A percentile compares a stretch with the other conserved stretches of the same genome.
Conservation (phyloP, 2,113 vertebrate genomes). For the Conger conger region DNA sequence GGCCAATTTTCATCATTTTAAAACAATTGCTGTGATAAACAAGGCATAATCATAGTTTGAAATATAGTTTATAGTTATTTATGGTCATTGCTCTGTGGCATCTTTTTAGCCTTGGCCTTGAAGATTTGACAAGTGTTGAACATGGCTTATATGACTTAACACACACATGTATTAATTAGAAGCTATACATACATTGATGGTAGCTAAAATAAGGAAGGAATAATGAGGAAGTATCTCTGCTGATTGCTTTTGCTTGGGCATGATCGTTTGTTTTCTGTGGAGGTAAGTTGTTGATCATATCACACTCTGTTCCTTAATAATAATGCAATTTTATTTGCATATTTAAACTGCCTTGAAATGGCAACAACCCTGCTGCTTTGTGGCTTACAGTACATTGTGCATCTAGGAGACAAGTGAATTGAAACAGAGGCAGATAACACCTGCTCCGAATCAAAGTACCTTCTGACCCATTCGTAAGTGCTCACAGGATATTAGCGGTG, state of each 20-base stretch:
- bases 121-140: no score
- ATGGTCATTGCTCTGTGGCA: neutral
- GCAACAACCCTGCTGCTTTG: no score
- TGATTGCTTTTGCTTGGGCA: no score
- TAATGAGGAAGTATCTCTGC: neutral
- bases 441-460: neutral
- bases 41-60: no score
- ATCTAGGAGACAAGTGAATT: neutral
- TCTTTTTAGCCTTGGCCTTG: neutral
- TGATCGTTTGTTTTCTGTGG: no score
- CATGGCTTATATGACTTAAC: no score
- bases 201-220: neutral
- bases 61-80: neutral
- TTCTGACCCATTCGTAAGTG: neutral
- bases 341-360: no score
- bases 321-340: no score
- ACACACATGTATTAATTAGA: neutral
- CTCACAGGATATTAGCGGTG: neutral
- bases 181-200: neutral
- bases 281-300: no score
- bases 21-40: neutral
- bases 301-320: no score
- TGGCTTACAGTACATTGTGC: neutral
- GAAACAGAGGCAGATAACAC: neutral
- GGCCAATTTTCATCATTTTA: conserved; percentile 24